Evolutionary conservation across 2,797 vertebrate species (phyloP).

Genomic region (Meda fulgida): DNA sequence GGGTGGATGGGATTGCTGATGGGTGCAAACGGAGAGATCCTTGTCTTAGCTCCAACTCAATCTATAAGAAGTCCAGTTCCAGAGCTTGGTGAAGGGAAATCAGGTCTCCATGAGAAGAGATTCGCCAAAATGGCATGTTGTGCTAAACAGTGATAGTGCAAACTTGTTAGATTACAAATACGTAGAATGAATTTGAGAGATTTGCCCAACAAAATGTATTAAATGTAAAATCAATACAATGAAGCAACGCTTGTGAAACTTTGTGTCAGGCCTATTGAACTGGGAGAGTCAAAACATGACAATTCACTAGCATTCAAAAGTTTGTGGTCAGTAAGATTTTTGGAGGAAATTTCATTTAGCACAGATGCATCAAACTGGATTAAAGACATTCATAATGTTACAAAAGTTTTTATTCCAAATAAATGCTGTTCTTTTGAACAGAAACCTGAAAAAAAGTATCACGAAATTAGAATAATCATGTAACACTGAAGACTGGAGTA

Average conservation of each 20-base stretch:
- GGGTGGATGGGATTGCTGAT: slow-evolving; percentile 42
- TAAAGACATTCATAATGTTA: background rate
- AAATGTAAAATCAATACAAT: background rate
- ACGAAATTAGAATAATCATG: background rate
- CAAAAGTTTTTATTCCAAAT: background rate
- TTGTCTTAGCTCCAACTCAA: slow-evolving; percentile 47
- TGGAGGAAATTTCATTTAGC: background rate
- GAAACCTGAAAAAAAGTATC: background rate
- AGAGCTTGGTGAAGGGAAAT: slow-evolving; percentile 96
- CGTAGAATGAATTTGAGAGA: background rate
- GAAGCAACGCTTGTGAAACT: background rate
- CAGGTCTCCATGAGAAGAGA: slow-evolving; percentile 93
- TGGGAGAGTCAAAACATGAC: background rate
- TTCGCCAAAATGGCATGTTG: slow-evolving; percentile 99
- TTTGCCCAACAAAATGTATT: background rate
- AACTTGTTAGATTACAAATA: background rate
- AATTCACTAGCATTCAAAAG: background rate
- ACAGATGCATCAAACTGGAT: background rate
- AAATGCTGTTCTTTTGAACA: background rate
- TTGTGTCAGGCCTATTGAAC: background rate
- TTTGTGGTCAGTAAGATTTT: background rate
- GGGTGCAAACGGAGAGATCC: slow-evolving; percentile 26
- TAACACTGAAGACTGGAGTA: background rate
- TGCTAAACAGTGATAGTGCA: slow-evolving; percentile 76
- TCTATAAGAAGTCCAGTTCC: slow-evolving; percentile 96